A percentile compares a stretch with the other conserved stretches of the same genome.
phyloP scores from a whole-genome alignment of 2,888 invertebrate genomes.

The Trisateles emortualis region DNA sequence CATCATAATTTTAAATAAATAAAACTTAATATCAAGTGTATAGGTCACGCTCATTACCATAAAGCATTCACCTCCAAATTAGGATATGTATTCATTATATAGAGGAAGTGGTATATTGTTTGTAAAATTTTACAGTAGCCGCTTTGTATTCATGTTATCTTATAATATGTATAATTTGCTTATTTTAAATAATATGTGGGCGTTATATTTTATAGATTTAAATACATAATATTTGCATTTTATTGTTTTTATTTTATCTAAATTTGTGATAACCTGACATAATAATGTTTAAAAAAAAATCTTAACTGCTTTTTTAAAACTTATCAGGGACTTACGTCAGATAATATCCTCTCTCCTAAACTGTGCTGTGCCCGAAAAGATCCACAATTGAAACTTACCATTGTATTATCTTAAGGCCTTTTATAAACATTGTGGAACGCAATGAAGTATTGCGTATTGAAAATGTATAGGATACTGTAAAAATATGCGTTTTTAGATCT shows the following conservation, averaged over 20 bases:
- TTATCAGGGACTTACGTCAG: too few species aligned
- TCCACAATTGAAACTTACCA: too few species aligned
- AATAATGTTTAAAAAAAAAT: too few species aligned
- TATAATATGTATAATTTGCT: slow-evolving; percentile 5
- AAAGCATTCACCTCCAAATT: not conserved
- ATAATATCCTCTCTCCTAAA: too few species aligned
- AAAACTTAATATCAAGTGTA: not conserved
- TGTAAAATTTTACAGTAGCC: not conserved
- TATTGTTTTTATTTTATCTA: not conserved
- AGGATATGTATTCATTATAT: not conserved
- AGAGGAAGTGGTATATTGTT: slow-evolving; percentile 4
- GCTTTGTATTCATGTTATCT: not conserved
- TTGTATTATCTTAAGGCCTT: too few species aligned
- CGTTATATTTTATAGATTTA: slow-evolving; percentile 1
- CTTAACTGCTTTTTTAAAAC: too few species aligned
- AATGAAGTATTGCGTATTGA: too few species aligned
- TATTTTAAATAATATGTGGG: slow-evolving; percentile 1
- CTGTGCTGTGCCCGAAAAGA: too few species aligned
- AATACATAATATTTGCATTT: not conserved
- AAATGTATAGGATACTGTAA: too few species aligned
- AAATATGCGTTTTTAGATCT: too few species aligned
- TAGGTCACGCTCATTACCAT: slow-evolving; percentile 1
- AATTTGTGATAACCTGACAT: too few species aligned
- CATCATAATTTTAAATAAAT: not conserved
- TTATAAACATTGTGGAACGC: too few species aligned